Conservation (phyloP, 2,888 invertebrate genomes). For the Drosophila heteroneura region DNA sequence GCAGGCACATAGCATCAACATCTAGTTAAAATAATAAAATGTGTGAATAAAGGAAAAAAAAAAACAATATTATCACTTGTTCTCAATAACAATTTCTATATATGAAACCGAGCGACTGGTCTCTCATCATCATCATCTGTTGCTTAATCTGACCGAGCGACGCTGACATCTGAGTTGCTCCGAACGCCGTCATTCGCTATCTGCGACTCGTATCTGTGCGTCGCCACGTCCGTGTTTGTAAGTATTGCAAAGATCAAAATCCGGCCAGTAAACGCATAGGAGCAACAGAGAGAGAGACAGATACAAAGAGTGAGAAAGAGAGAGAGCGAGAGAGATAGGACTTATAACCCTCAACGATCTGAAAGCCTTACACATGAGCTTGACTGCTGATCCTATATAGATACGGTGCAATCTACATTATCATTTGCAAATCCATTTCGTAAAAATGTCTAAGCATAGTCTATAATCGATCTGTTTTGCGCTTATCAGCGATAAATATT, state of each 20-base stretch:
- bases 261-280: conserved; percentile 47
- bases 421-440: conserved; percentile 26
- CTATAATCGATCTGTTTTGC: conserved; percentile 26
- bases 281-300: conserved; percentile 1
- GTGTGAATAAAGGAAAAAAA: conserved; percentile 47
- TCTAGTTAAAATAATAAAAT: conserved; percentile 83
- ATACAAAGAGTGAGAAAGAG: conserved; percentile 1
- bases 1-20: conserved; percentile 74
- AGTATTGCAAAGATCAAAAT: conserved; percentile 74
- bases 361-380: conserved; percentile 42
- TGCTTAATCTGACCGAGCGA: conserved; percentile 71
- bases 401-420: conserved; percentile 30
- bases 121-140: conserved; percentile 43
- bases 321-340: background rate
- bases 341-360: conserved; percentile 53
- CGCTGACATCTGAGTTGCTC: conserved; percentile 27
- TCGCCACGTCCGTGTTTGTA: conserved; percentile 65
- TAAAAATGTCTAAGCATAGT: conserved; percentile 8
- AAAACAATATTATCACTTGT: conserved; percentile 84
- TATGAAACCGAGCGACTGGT: conserved; percentile 46
- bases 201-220: conserved; percentile 62
- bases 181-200: conserved; percentile 50
- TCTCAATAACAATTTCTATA: conserved; percentile 81
- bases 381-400: conserved; percentile 59
- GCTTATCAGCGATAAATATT: conserved; percentile 61